Base-by-base conservation (phyloP, 2,888 invertebrate species). In the Drosophila pseudotakahashii region DNA sequence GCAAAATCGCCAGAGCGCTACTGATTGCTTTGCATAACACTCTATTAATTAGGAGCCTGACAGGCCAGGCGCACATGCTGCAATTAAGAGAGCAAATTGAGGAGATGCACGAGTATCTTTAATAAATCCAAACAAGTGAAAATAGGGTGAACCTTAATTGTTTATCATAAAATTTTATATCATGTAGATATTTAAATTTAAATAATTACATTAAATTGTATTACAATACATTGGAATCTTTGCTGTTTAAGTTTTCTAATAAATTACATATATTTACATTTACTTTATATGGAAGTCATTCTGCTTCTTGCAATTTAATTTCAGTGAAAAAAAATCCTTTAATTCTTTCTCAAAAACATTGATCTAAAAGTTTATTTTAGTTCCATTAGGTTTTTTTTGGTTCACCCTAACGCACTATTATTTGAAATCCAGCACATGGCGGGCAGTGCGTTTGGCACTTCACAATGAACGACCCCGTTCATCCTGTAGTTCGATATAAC, bases 11-110 rank as follows among this genome's bases (percentile, higher is more conserved):
- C n/a, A 4, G 4, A 32, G 13, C 32, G 19, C 2, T 66, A 13
- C 42, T 26, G 36, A 45, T 42, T 44, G 41, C 14, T 44, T 61
- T 69, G 51, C 55, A 60, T 32, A 66, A 60, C 32, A 14, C 57
- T 59, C 47, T 66, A 81, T 85, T 76, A 79, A 77, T 79, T 73
- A 79, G 44, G 23, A 26, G 30, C 30, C 67, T 14, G 66, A 6
- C 14, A 2, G n/a, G 44, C 36, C 32, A 32, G 44, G 37, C 44
- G 14, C 37, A 71, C 36, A 62, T 52, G 41, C 34, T 48, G 51
- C 59, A 67, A 69, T 73, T 59, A 44, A 11, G 41, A 19, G 34
- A 36, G 4, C 7, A n/a, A 23, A 39, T 30, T 7, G 13, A 5
- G 1, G 7, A 1, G 13, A 37, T 36, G 23, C 30, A 42, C 16